phyloP scores from a whole-genome alignment of 2,113 vertebrate genomes.

The Epinephelus cyanopodus region DNA sequence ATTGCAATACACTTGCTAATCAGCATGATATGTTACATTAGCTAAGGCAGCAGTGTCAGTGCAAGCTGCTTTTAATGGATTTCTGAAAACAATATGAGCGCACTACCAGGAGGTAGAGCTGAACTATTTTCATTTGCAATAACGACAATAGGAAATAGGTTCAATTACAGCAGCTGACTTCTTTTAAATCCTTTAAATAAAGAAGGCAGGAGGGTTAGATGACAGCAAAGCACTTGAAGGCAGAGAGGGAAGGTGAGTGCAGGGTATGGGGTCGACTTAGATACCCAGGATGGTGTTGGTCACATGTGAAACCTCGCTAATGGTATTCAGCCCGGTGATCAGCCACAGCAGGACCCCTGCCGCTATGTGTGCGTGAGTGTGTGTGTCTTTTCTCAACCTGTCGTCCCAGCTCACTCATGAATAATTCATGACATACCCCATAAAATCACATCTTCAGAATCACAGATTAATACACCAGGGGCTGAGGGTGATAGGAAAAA shows the following conservation, averaged over 20 bases:
- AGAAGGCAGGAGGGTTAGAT: slow-evolving; percentile 31
- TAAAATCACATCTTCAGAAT: slow-evolving; percentile 75
- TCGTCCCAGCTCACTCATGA: slow-evolving; percentile 57
- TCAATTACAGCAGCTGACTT: slow-evolving; percentile 36
- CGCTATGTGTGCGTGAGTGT: slow-evolving; percentile 32
- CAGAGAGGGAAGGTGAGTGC: slow-evolving; percentile 3
- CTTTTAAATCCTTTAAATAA: slow-evolving; percentile 64
- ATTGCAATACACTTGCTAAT: slow-evolving; percentile 7
- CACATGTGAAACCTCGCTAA: slow-evolving; percentile 70
- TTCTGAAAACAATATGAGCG: slow-evolving; percentile 38
- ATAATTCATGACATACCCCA: slow-evolving; percentile 72
- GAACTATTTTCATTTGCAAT: slow-evolving; percentile 44
- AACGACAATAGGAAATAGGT: slow-evolving; percentile 26
- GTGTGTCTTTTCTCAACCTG: slow-evolving; percentile 28
- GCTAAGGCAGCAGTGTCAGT: slow-evolving; percentile 11
- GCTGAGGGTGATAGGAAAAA: slow-evolving; percentile 23
- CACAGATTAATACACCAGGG: slow-evolving; percentile 70
- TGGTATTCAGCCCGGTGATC: slow-evolving; percentile 73
- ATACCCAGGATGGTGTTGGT: slow-evolving; percentile 58
- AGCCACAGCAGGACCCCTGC: slow-evolving; percentile 58
- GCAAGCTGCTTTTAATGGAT: slow-evolving; percentile 48
- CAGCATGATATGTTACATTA: slow-evolving; percentile 40
- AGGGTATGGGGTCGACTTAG: slow-evolving; percentile 34
- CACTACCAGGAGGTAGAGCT: not conserved
- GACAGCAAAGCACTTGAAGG: slow-evolving; percentile 35